These are phyloP conservation scores for Taenioides sp. DNA, from an alignment of 2,797 vertebrate genomes.

Conservation along the genomic window DNA sequence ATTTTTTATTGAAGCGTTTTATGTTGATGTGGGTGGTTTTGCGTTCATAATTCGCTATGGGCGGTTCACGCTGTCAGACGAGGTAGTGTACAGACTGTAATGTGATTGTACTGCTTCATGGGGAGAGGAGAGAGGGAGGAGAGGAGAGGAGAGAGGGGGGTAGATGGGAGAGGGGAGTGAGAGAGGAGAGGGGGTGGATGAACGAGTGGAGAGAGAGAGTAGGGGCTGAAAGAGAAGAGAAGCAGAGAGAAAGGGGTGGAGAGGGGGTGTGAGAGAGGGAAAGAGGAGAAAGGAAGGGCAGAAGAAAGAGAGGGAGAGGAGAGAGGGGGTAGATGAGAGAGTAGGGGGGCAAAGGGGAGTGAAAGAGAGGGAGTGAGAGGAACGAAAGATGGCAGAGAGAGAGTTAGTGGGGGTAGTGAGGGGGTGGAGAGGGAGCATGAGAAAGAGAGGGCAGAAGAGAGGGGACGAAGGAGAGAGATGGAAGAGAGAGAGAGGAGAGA, in stretches of 20 bases:
- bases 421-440: background rate
- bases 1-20: constrained; percentile 21
- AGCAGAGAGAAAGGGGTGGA: fast-evolving
- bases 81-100: background rate
- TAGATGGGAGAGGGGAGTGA: background rate
- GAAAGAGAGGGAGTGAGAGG: background rate
- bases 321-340: too few species aligned
- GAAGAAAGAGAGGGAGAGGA: background rate
- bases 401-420: background rate
- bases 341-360: background rate
- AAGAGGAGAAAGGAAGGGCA: background rate
- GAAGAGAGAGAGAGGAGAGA: too few species aligned
- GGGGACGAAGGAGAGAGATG: too few species aligned
- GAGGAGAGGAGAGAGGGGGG: background rate
- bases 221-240: background rate
- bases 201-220: background rate
- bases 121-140: background rate
- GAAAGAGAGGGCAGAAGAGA: background rate
- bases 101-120: constrained; percentile 1
- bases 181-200: background rate
- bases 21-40: constrained; percentile 16
- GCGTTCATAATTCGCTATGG: background rate
- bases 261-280: background rate
- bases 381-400: background rate
- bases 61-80: background rate